Conservation (phyloP, 2,888 invertebrate species). For the Clusia tigrina region DNA sequence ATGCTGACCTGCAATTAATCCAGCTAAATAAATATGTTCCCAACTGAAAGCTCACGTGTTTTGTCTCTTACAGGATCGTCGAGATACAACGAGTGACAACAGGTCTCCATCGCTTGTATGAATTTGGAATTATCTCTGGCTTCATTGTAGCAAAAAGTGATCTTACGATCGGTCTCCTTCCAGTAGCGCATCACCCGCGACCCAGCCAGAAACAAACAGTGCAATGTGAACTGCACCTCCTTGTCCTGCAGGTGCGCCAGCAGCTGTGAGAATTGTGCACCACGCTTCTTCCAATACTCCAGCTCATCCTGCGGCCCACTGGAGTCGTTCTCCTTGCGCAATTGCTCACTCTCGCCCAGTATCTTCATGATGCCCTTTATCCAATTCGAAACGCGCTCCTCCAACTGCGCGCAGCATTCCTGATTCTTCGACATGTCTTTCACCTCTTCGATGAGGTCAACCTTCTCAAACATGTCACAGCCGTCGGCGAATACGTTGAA, state of each 20-base stretch:
- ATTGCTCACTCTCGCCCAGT: slow-evolving; percentile 89
- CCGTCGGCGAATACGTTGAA: slow-evolving; percentile 81
- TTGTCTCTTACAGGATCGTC: slow-evolving; percentile 79
- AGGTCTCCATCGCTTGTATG: slow-evolving; percentile 91
- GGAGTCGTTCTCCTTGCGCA: slow-evolving; percentile 89
- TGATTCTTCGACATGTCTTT: slow-evolving; percentile 75
- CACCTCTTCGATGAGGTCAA: slow-evolving; percentile 73
- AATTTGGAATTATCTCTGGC: slow-evolving; percentile 96
- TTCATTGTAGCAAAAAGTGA: slow-evolving; percentile 94
- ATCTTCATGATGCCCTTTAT: slow-evolving; percentile 82
- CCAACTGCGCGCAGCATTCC: slow-evolving; percentile 72
- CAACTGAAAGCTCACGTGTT: background rate
- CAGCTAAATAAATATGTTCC: background rate
- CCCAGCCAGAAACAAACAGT: slow-evolving; percentile 77
- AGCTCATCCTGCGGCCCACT: slow-evolving; percentile 94
- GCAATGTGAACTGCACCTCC: slow-evolving; percentile 80
- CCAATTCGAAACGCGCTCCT: slow-evolving; percentile 81
- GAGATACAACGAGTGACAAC: slow-evolving; percentile 91
- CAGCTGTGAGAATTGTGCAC: slow-evolving; percentile 90
- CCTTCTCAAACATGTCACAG: slow-evolving; percentile 69
- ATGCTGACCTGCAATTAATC: slow-evolving; percentile 70
- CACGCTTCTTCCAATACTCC: slow-evolving; percentile 95
- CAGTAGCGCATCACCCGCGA: slow-evolving; percentile 83
- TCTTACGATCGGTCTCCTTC: slow-evolving; percentile 87
- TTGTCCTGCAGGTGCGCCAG: slow-evolving; percentile 78